Base-by-base conservation (phyloP, 1,140 invertebrate genomes). In the Trachymyrmex cornetzi region DNA sequence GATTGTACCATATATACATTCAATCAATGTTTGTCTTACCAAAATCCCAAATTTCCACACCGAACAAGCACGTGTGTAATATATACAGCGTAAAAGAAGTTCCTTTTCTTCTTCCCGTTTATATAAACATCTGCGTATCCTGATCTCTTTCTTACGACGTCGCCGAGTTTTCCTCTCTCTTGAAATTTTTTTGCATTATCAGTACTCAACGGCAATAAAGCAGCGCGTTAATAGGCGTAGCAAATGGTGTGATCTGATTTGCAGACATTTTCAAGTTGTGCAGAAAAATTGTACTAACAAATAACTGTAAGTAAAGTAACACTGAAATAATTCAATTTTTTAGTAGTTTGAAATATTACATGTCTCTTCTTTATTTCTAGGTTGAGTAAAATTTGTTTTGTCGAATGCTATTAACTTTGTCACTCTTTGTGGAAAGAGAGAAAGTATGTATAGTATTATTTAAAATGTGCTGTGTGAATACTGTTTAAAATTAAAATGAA, bases 141-240 rank as follows among this genome's bases (percentile, higher is more conserved):
- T 66, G 30, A 81, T 81, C 1, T 44, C 38, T 44, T 44, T 44
- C 64, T 38, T 50, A 22, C 14, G 34, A 14, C 50, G 48, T 55
- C 77, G 77, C 48, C 63, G n/a, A 69, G 48, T 81, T 81, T 69
- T 71, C 63, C 57, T 69, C 22, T 71, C 34, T 57, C 30, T 44
- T 69, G 30, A 38, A 69, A 69, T 22, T 69, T 81, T 80, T 81
- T 81, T 81, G 66, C 22, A 34, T 80, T 48, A 55, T 69, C 53
- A 22, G 22, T 71, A 71, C 79, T 57, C 50, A 34, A 71, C n/a
- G 30, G 30, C 9, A 22, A 12, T 38, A 53, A 55, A n/a, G 30
- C 50, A 57, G 30, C 64, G 64, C 71, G 34, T 81, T 81, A 81
- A 81, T 81, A 81, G 79, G 66, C 79, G 79, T 81, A 81, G 64